Evolutionary conservation across 2,888 invertebrate species (phyloP), one percentile per base, ranked within the genome.

Genomic region (Caenorhabditis sp.): DNA sequence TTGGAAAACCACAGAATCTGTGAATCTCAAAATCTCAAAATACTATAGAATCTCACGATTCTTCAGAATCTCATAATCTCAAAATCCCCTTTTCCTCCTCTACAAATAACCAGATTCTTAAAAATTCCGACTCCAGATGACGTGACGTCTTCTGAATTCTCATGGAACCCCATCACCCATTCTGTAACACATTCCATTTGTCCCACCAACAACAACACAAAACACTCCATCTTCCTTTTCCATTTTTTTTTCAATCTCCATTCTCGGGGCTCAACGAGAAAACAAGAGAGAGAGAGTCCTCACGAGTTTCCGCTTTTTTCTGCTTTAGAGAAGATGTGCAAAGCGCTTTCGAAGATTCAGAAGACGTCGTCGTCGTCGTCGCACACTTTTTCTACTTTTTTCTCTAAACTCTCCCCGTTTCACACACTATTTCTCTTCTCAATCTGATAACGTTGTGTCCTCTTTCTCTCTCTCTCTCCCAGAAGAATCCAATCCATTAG

Each of bases 401-500:
- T 47, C 47, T 47, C 47, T n/a, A 47, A 47, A 47, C 19, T 24
- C 38, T 61, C 61, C 26, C 63, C 26, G 26, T 31, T 58, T 58
- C 35, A n/a, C 58, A 35, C 35, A 58, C n/a, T 24, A 19, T 61
- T 49, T 66, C 64, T 19, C 31, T 26, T 47, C 44, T 24, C 19
- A 54, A 66, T 76, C 35, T 59, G 63, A 63, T 63, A 63, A 63
- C 63, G 28, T 44, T 4, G 10, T 10, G 10, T 10, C 7, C 41
- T n/a, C n/a, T n/a, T n/a, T n/a, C 24, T 38, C 54, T 38, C 24
- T 51, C 49, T 19, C 12, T 31, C 47, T 61, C 35, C 47, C 47
- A 49, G 24, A 24, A 54, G 54, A 77, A 77, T 69, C 69, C 77
- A 77, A 77, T 77, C 77, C 77, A 77, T 77, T 77, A 77, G 63